Conservation (phyloP, 2,888 invertebrate genomes). For the Diogma glabrata region DNA sequence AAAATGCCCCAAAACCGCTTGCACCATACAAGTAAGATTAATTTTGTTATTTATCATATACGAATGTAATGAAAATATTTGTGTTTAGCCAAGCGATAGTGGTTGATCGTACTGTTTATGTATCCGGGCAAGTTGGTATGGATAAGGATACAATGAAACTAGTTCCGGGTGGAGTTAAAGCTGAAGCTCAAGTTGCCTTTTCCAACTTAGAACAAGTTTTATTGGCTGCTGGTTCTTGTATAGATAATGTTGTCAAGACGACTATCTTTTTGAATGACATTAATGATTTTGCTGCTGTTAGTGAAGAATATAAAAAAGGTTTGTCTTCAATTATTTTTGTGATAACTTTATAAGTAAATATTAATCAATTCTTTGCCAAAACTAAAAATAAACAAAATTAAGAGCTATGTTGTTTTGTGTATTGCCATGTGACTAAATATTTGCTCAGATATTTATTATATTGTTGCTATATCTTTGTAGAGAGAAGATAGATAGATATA, state of each 20-base stretch:
- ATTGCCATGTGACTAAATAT: too few relatives aligned
- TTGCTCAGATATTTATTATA: too few relatives aligned
- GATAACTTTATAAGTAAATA: too few relatives aligned
- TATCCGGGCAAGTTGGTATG: slow-evolving; percentile 78
- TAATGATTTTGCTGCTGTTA: slow-evolving; percentile 27
- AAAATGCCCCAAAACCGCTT: slow-evolving; percentile 60
- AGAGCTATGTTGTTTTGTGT: too few relatives aligned
- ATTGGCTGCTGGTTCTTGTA: slow-evolving; percentile 57
- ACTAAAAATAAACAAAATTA: background rate
- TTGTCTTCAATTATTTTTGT: too few relatives aligned
- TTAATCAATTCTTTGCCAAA: background rate
- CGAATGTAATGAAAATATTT: too few relatives aligned
- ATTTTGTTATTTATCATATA: background rate
- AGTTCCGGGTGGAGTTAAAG: slow-evolving; percentile 61
- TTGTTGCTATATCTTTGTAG: too few relatives aligned
- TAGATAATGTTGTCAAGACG: slow-evolving; percentile 70
- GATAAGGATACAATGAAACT: slow-evolving; percentile 55
- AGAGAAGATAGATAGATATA: too few relatives aligned
- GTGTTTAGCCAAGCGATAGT: slow-evolving; percentile 67
- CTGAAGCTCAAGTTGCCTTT: slow-evolving; percentile 64
- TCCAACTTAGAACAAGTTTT: slow-evolving; percentile 67
- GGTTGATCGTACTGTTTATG: slow-evolving; percentile 69
- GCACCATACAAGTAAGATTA: slow-evolving; percentile 64
- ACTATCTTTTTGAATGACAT: slow-evolving; percentile 74
- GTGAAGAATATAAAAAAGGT: background rate